Base-by-base conservation (phyloP, 2,113 vertebrate genomes). In the Lanius ludovicianus region DNA sequence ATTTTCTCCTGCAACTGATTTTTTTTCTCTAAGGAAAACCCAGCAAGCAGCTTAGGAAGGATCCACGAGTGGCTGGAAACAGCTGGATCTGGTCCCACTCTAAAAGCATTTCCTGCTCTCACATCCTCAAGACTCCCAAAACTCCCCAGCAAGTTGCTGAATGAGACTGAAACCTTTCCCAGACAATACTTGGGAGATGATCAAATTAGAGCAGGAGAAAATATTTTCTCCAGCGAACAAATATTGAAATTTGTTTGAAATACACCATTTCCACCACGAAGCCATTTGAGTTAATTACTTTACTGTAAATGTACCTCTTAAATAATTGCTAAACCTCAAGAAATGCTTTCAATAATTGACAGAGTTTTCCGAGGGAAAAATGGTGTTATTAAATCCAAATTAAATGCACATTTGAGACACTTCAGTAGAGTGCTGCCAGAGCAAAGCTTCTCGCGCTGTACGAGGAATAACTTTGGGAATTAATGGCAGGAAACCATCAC, bases 261-360 rank as follows among this genome's bases (percentile, higher is more conserved):
- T 75, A 53, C 92, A 91, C 94, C 82, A 59, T 96, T 97, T 97
- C 95, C 95, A 96, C 75, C 78, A 97, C 87, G 84, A 55, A 63
- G 91, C 94, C 90, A 97, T 97, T 97, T 97, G 94, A 96, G 91
- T 65, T 98, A 98, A 98, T 98, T 97, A 85, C 97, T 97, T 97
- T 92, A 95, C 96, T 95, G 96, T 96, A 98, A 98, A 98, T 97
- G 93, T 55, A 97, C 94, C 95, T 98, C 96, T 98, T 98, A 97
- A 98, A 98, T 98, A 97, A 98, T 98, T 98, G 98, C 98, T 97
- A 97, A 97, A 98, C 96, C 96, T 98, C 97, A 94, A 96, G 96
- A 98, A 98, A 97, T 89, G 96, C 93, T 97, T 98, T 98, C 96
- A 98, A 98, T 98, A 98, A 98, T 98, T 98, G 97, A 97, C 95